Evolutionary conservation across 2,888 invertebrate genomes (phyloP), one percentile per base, ranked within the genome.

Genomic region (Lamproptera curius): DNA sequence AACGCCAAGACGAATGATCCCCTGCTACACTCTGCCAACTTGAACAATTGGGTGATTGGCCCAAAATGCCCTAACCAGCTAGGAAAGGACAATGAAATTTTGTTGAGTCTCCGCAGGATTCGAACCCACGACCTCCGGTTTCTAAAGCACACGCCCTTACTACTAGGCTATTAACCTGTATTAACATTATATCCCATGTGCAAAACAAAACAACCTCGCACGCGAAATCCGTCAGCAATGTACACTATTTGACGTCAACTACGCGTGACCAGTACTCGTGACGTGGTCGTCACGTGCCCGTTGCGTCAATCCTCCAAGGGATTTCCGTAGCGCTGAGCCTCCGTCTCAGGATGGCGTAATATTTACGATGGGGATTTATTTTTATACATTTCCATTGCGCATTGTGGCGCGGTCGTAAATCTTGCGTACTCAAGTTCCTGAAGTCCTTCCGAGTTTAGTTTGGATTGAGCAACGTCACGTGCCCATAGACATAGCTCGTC

Each of bases 211-310:
- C n/a, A n/a, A n/a, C n/a, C n/a, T n/a, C n/a, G n/a, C n/a, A n/a
- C n/a, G n/a, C n/a, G n/a, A n/a, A n/a, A n/a, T n/a, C n/a, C 46
- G 40, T 40, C 10, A 40, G 26, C 36, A n/a, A 14, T 41, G 14
- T 20, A 42, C n/a, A n/a, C n/a, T n/a, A n/a, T n/a, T n/a, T n/a
- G n/a, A n/a, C 42, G 42, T 47, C 31, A 42, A 47, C 17, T 6
- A 42, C 20, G 28, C 47, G 37, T 47, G 47, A 42, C 37, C 37
- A 37, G 16, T 26, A 10, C 15, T 11, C 37, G 15, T 11, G 37
- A 2, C 9, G 17, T 16, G 14, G 26, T 20, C 16, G 31, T 31
- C 36, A 47, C 47, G 42, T 37, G 42, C 13, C 2, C 8, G 4
- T 41, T 20, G 20, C 11, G 41, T 42, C 16, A 36, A 26, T 5